Base-by-base conservation (phyloP, 2,797 vertebrate species). In the Halcyon badia region DNA sequence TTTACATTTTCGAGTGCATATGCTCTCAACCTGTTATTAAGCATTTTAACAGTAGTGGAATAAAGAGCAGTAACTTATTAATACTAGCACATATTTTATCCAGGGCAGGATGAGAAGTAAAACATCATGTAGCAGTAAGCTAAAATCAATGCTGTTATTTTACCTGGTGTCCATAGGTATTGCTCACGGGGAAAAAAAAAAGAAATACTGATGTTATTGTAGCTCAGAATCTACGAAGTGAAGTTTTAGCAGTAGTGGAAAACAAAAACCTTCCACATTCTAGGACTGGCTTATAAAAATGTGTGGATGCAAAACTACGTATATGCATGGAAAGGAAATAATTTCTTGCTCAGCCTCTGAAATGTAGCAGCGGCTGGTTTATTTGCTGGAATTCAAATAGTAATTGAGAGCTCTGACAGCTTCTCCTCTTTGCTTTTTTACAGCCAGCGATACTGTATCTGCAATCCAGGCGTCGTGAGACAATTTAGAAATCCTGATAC, bases 401-500 rank as follows among this genome's bases (percentile, higher is more conserved):
- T 11, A 18, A 39, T 69, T 75, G 3, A 41, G 54, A 78, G 90
- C 51, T 89, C 69, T 97, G 68, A 97, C 62, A 71, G 21, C 51
- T 46, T 88, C 48, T 37, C 15, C 73, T 69, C 28, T 39, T 39
- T 79, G 52, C 13, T 93, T 70, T 78, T 84, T 88, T 76, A 30
- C 97, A 99, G 99, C 97, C 99, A 99, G 77, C 98, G 99, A 48
- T 99, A 99, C 98, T 99, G 99, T 95, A 99, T 99, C 98, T 99
- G 99, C 97, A 99, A 99, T 97, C 99, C 99, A 0, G 99, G 99
- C 2, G 99, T 99, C 87, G 99, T 99, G 80, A 98, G 99, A 14
- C 99, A 99, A 90, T 99, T 99, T 97, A 98, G 99, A 94, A 99
- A 99, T 97, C 99, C 99, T 0, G 99, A 99, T 97, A 99, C 99